Conservation (phyloP, 2,888 invertebrate genomes). For the Pandemis heparana region DNA sequence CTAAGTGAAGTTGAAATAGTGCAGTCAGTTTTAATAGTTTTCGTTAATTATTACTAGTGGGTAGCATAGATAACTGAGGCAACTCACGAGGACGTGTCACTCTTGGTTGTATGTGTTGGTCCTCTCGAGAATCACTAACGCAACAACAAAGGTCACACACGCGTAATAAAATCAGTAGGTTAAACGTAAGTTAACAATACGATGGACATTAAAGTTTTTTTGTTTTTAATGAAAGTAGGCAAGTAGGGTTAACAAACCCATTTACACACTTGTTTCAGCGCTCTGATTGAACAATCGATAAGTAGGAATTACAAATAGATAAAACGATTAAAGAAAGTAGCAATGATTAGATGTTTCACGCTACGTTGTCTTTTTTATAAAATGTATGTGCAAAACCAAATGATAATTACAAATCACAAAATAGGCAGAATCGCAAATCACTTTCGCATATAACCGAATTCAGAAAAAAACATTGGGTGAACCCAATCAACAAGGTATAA, state of each 20-base stretch:
- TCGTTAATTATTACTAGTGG: neutral
- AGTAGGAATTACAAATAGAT: too few species aligned
- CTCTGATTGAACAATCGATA: neutral
- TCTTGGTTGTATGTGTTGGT: too few species aligned
- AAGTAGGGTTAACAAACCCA: neutral
- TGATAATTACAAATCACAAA: neutral
- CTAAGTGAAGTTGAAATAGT: conserved; percentile 14
- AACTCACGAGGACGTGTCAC: too few species aligned
- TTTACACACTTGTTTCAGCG: neutral
- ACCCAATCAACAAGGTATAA: neutral
- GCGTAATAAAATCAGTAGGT: too few species aligned
- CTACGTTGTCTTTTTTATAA: conserved; percentile 1
- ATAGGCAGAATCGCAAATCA: neutral
- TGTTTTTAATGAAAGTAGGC: neutral
- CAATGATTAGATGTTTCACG: neutral
- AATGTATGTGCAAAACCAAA: neutral
- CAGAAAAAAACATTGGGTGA: neutral
- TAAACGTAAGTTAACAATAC: too few species aligned
- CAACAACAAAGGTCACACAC: too few species aligned
- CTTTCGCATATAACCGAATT: neutral
- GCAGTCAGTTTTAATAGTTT: neutral
- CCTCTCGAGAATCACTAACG: too few species aligned
- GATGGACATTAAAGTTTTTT: too few species aligned
- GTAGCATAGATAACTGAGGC: neutral
- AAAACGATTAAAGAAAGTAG: neutral